Base-by-base conservation (phyloP, 92 coral and sea anemone genomes). In the Epizoanthus rinbou region DNA sequence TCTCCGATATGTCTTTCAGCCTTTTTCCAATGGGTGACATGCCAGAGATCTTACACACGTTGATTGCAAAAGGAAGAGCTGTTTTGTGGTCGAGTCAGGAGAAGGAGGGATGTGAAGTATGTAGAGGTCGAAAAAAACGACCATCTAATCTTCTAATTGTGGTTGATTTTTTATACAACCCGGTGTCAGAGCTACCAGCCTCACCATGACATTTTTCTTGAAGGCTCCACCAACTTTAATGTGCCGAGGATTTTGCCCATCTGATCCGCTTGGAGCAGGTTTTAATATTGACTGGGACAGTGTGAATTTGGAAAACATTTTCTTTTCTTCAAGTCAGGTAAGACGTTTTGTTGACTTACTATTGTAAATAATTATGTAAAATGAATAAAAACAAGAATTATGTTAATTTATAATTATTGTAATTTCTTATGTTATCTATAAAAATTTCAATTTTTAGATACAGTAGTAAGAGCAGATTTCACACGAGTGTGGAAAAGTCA, bases 221-320 rank as follows among this genome's bases (percentile, higher is more conserved):
- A 85, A 97, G 99, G 98, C 92, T 22, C 98, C 99, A 13, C 99
- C 99, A 66, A 97, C 98, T 64, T 92, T 97, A 76, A 76, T 97
- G 75, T 97, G 99, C 82, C 91, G 91, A 72, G 99, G 99, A 18
- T 97, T 94, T 90, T 97, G 99, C 50, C 99, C 99, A 14, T 84
- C 97, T 28, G 99, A 97, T 88, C 98, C 99, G 22, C 92, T 97
- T 28, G 99, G 99, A 50, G 99, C 99, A 15, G 99, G 99, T 22
- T 97, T 97, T 83, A 97, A 97, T 83, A 91, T 97, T n/a, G 84
- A 97, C 69, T 97, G 99, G 99, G 84, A 81, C 72, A 92, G 80
- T 23, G 96, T 90, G 15, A 81, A 94, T 39, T 80, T 97, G 78
- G 85, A 87, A 57, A 89, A 89, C 50, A 87, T 97, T 79, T 86